Conservation (phyloP, 2,797 vertebrate species). For the Dicrostonyx torquatus region DNA sequence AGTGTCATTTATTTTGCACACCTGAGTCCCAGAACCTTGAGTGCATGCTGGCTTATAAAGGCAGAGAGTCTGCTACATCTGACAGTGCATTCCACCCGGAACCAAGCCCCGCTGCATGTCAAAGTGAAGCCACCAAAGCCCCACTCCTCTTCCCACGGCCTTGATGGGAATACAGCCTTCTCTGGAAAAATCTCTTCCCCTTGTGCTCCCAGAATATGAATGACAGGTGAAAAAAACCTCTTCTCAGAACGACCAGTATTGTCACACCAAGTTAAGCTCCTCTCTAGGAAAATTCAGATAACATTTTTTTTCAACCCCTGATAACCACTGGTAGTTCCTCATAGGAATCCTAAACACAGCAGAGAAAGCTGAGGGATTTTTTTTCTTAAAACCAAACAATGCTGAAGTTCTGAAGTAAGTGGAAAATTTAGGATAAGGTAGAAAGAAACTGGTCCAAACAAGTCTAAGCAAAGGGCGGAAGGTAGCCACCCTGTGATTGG, state of each 20-base stretch:
- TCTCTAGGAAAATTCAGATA: constrained; percentile 36
- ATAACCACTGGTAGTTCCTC: constrained; percentile 38
- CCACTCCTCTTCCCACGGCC: not conserved
- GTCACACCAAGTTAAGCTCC: constrained; percentile 2
- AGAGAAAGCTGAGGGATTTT: not conserved
- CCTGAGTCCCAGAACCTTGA: not conserved
- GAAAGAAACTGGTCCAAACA: constrained; percentile 21
- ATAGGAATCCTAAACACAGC: not conserved
- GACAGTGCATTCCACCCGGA: not conserved
- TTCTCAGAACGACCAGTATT: not conserved
- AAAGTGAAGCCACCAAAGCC: not conserved
- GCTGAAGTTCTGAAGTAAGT: constrained; percentile 13
- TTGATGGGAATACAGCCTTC: not conserved
- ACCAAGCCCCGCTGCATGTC: not conserved
- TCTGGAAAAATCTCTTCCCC: constrained; percentile 21
- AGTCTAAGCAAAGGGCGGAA: constrained; percentile 5
- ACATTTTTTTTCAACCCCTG: constrained; percentile 15
- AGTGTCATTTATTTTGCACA: constrained; percentile 3
- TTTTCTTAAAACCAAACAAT: not conserved
- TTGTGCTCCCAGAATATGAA: constrained; percentile 8
- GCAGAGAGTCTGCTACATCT: not conserved
- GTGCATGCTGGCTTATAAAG: not conserved
- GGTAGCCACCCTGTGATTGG: not conserved
- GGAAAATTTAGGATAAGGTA: constrained; percentile 38
- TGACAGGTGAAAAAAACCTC: not conserved